Evolutionary conservation across 2,888 invertebrate genomes (phyloP).

Genomic region (Deilephila porcellus): DNA sequence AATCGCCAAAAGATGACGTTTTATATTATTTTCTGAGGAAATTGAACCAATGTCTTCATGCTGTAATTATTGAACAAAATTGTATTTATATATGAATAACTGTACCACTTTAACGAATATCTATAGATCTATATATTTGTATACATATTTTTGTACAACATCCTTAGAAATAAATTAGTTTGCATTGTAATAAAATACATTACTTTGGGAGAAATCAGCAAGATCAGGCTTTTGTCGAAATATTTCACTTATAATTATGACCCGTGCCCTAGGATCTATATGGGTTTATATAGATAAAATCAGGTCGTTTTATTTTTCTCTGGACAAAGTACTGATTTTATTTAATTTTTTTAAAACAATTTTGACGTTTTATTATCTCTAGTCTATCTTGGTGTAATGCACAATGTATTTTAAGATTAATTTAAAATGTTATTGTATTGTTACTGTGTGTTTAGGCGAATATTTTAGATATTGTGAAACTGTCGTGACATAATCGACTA

Average conservation of each 20-base stretch:
- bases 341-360: background rate
- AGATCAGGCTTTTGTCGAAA: no score
- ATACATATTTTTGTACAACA: constrained; percentile 8
- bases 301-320: background rate
- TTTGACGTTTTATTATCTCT: background rate
- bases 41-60: no score
- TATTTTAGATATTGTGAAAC: background rate
- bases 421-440: background rate
- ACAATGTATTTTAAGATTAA: background rate
- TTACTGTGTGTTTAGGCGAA: background rate
- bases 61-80: background rate
- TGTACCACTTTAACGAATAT: background rate
- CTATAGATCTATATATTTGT: background rate
- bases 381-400: constrained; percentile 3
- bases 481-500: background rate
- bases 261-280: no score
- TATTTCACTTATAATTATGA: no score
- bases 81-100: constrained; percentile 1
- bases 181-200: background rate
- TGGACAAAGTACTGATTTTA: no score
- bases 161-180: background rate
- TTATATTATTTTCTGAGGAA: background rate
- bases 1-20: background rate
- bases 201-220: background rate
- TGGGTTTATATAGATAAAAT: no score